Conservation (phyloP, 2,888 invertebrate genomes). For the Linyphia triangularis region DNA sequence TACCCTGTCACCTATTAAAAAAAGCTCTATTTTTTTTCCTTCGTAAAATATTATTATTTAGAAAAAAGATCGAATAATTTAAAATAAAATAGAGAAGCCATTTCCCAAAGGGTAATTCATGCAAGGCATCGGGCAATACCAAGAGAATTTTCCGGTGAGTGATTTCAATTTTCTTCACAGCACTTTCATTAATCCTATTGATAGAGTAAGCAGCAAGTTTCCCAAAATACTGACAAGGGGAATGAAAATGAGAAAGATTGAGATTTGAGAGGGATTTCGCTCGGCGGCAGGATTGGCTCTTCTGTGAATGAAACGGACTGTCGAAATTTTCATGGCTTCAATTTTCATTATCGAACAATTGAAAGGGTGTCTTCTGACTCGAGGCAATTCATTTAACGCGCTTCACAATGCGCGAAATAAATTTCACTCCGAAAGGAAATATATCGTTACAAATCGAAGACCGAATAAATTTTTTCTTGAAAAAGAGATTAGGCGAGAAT, state of each 20-base stretch:
- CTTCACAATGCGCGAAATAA: neutral
- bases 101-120: neutral
- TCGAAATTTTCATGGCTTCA: neutral
- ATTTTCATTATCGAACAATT: slow-evolving; percentile 1
- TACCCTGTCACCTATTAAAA: neutral
- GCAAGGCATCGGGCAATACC: neutral
- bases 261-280: neutral
- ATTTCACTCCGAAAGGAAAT: neutral
- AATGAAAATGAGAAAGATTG: neutral
- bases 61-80: neutral
- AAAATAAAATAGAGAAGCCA: slow-evolving; percentile 5
- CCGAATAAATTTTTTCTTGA: neutral
- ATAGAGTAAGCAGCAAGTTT: neutral
- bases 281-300: neutral
- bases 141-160: neutral
- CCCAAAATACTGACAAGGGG: neutral
- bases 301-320: neutral
- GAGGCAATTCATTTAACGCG: neutral
- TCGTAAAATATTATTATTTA: neutral
- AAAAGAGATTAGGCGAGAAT: no score
- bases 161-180: slow-evolving; percentile 9
- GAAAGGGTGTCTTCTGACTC: neutral
- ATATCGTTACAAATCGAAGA: neutral
- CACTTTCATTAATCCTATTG: slow-evolving; percentile 16
- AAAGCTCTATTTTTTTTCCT: neutral